Evolutionary conservation across 2,888 invertebrate genomes (phyloP).

Genomic region (Dyspetes luteomarginatus): DNA sequence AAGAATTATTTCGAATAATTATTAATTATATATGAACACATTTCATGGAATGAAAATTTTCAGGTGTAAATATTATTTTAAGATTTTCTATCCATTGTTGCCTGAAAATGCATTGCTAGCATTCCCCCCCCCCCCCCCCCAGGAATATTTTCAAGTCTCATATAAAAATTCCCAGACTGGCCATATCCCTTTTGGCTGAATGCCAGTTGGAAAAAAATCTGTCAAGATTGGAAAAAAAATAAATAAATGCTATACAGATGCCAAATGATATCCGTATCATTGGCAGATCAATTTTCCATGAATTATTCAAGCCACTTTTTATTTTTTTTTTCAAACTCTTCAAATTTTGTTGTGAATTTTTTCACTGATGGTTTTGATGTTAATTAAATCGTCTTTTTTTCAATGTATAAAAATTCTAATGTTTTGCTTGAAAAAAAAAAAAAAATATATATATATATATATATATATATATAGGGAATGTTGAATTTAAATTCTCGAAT

Average conservation of each 20-base stretch:
- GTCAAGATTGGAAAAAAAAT: constrained; percentile 29
- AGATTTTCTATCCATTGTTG: no score
- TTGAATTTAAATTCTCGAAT: neutral
- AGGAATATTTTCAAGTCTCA: no score
- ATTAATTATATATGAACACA: no score
- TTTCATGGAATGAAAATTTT: no score
- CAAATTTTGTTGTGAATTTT: neutral
- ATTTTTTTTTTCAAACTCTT: neutral
- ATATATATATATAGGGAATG: no score
- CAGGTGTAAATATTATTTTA: no score
- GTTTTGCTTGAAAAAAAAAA: no score
- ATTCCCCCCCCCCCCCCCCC: no score
- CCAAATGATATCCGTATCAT: constrained; percentile 35
- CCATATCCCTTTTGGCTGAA: constrained; percentile 22
- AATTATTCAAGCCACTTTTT: neutral
- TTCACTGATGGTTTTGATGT: neutral
- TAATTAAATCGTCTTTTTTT: no score
- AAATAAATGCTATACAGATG: constrained; percentile 11
- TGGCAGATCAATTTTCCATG: constrained; percentile 23
- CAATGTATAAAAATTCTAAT: no score
- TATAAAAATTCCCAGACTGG: neutral
- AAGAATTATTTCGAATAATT: neutral
- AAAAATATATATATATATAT: no score
- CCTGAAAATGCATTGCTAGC: no score
- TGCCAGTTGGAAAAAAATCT: constrained; percentile 6